These are phyloP conservation scores for Anabas testudineus DNA, from an alignment of 2,797 vertebrate species.

Conservation along the genomic window DNA sequence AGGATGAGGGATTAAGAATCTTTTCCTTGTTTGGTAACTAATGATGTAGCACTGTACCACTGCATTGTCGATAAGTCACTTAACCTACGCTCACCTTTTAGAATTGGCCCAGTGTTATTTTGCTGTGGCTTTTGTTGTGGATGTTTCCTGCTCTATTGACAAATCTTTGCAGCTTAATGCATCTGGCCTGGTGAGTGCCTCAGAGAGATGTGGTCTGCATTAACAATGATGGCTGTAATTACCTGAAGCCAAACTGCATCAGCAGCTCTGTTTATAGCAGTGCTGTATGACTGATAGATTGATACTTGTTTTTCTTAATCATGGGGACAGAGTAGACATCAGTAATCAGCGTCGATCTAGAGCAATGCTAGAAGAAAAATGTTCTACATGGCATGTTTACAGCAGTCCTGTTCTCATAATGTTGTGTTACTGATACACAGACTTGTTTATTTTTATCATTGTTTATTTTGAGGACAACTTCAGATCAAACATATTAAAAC, in stretches of 20 bases:
- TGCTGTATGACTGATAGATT: conserved; percentile 14
- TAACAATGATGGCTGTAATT: conserved; percentile 52
- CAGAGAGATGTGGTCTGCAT: conserved; percentile 54
- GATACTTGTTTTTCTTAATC: conserved; percentile 16
- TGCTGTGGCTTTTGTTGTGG: conserved; percentile 18
- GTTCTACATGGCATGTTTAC: conserved; percentile 9
- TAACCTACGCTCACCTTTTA: conserved; percentile 25
- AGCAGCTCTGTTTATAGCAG: conserved; percentile 26
- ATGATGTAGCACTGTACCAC: background rate
- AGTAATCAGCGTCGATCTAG: background rate
- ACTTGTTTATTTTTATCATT: conserved; percentile 29
- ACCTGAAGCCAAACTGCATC: conserved; percentile 46
- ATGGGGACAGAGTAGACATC: background rate
- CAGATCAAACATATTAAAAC: conserved; percentile 24
- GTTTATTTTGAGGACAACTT: conserved; percentile 31
- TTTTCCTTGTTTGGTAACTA: background rate
- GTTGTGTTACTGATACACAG: conserved; percentile 5
- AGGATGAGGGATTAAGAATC: background rate
- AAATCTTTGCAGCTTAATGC: conserved; percentile 49
- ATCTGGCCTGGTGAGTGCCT: conserved; percentile 35
- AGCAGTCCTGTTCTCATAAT: conserved; percentile 10
- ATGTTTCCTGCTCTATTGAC: conserved; percentile 53
- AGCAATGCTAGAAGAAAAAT: conserved; percentile 6
- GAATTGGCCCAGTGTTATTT: conserved; percentile 22
- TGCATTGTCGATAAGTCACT: conserved; percentile 5